Base-by-base conservation (phyloP, 2,113 vertebrate genomes). In the Leptodactylus fuscus region DNA sequence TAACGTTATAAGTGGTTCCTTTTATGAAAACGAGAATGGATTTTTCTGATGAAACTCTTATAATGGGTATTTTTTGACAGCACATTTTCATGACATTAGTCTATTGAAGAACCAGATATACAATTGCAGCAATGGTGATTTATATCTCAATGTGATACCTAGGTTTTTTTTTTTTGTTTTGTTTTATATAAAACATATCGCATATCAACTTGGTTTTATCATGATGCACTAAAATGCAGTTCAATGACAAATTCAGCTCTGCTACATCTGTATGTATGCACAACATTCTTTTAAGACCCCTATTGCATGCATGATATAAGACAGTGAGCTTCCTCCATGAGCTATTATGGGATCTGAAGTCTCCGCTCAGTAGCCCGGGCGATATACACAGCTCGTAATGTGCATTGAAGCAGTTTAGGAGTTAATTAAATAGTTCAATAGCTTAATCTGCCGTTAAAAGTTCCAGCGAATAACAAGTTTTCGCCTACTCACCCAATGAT, bases 371-470 rank as follows among this genome's bases (percentile, higher is more conserved):
- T 41, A 81, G 1, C 76, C 27, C 32, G 18, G 34, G 34, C 22
- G 18, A 22, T 44, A 41, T 44, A 48, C 24, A 24, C 62, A 27
- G 55, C 34, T 27, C 34, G 27, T 67, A 62, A 46, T 69, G 62
- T 81, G 27, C 18, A 51, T 32, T 81, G 8, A 81, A 29, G 60
- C 38, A 69, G 69, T 41, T 32, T 81, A 69, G 16, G 13, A 49
- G 16, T 48, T 69, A 46, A 81, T 67, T 81, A 69, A 41, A 65
- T 49, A 65, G 60, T 24, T 20, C 32, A 36, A 46, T 81, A 70
- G 27, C n/a, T 51, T 36, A 41, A 15, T 34, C 48, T 69, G 24
- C 80, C n/a, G 49, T n/a, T 24, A 69, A 16, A 27, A 67, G 55
- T 58, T 10, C n/a, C 36, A 29, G 34, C 44, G 44, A 44, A 22